Base-by-base conservation (phyloP, 2,888 invertebrate genomes). In the Bhutanitis thaidina region DNA sequence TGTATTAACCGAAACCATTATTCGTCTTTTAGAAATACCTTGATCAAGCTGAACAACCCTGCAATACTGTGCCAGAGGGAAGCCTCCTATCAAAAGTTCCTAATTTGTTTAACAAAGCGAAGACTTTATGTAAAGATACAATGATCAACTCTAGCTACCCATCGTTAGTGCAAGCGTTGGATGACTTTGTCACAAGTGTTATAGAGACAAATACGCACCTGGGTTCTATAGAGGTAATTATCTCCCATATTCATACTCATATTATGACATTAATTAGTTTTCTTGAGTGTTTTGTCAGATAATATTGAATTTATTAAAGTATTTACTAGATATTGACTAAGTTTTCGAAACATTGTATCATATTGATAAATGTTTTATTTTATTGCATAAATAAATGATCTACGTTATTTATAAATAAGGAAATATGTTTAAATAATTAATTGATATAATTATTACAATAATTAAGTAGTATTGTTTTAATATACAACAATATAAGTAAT, bases 171-270 rank as follows among this genome's bases (percentile, higher is more conserved):
- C 90, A 91, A 49, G 90, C 86, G 0, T 69, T 96, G 43, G 94
- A 96, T 59, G 90, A 91, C 44, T 91, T 94, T 49, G 90, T 95
- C 1, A 91, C 90, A 0, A 88, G 91, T 16, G 91, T 94, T 45
- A 92, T 94, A 51, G 93, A 93, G 61, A 93, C 92, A 0, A 93
- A 93, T 62, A 90, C 91, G 14, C 92, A 94, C 70, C 83, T 97
- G 46, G 92, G 92, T 48, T 87, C 91, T 36, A 77, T 93, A 56
- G 93, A 94, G 73, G 92, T 44, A 44, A n/a, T 43, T 36, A 35
- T 36, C 30, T 41, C 4, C 1, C 38, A 34, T 43, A 12, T 35
- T 34, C 12, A 35, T 35, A 13, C 20, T 20, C 20, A 20, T 20
- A 20, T 20, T 20, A 20, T 20, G 20, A 20, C 20, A 20, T 5